Conservation (phyloP, 2,113 vertebrate genomes). For the Rhea pennata region DNA sequence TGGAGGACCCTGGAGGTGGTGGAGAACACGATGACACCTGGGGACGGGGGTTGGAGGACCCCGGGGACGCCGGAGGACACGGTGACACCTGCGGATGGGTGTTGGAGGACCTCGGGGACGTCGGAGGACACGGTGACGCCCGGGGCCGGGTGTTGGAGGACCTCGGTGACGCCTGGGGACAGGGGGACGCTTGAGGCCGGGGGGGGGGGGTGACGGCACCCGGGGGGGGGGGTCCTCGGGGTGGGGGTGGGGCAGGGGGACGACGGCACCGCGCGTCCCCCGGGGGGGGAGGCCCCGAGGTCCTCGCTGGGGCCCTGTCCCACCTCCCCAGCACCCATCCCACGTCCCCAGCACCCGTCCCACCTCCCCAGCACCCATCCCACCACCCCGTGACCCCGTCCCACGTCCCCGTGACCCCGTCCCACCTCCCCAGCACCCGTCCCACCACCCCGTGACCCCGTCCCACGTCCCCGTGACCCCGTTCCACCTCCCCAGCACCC, state of each 20-base stretch:
- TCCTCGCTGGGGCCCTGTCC: no score
- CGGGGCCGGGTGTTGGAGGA: background rate
- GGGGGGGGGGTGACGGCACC: background rate
- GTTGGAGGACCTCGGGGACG: background rate
- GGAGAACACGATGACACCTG: rapidly evolving
- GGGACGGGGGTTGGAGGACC: background rate
- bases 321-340: no score
- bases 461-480: no score
- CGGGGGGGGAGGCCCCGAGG: background rate
- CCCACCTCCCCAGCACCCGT: no score
- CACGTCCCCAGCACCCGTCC: rapidly evolving
- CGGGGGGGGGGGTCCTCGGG: no score
- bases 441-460: no score
- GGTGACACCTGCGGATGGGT: background rate
- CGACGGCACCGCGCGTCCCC: background rate
- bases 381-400: no score
- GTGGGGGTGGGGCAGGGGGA: background rate
- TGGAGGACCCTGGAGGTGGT: background rate
- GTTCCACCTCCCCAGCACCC: no score
- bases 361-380: no score
- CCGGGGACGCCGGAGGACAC: background rate
- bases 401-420: no score
- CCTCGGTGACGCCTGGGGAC: background rate
- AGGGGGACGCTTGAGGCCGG: background rate
- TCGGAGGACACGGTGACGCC: no score